Conservation (phyloP, 1,140 invertebrate genomes). For the Megalonaias nervosa region DNA sequence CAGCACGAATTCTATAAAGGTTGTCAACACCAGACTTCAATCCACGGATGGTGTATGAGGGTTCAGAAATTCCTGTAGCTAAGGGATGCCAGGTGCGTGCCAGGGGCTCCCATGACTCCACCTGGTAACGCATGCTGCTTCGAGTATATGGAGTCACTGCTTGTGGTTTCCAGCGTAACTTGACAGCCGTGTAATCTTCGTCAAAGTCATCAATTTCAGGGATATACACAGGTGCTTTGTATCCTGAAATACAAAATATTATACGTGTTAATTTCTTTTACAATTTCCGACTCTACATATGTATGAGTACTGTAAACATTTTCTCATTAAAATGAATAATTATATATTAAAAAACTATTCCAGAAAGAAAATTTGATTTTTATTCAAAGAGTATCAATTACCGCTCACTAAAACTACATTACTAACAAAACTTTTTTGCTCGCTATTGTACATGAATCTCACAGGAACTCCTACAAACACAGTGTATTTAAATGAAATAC, state of each 20-base stretch:
- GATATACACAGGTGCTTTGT: conserved; percentile 50
- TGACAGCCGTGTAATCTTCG: conserved; percentile 45
- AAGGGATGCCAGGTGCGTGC: conserved; percentile 52
- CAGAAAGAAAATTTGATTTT: too few species aligned
- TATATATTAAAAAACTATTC: too few species aligned
- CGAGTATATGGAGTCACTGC: conserved; percentile 33
- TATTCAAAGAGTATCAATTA: too few species aligned
- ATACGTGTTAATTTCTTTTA: not conserved
- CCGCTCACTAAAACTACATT: too few species aligned
- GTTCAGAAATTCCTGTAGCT: conserved; percentile 51
- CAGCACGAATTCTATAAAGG: conserved; percentile 96
- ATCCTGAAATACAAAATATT: conserved; percentile 32
- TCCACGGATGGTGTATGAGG: conserved; percentile 53
- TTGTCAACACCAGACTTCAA: conserved; percentile 79
- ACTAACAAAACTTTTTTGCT: too few species aligned
- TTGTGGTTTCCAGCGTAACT: conserved; percentile 49
- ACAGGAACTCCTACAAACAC: too few species aligned
- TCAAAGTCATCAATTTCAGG: conserved; percentile 60
- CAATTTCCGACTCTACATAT: too few species aligned
- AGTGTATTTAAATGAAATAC: too few species aligned
- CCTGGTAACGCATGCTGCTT: conserved; percentile 37
- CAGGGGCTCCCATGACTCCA: conserved; percentile 55
- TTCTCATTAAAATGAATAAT: too few species aligned
- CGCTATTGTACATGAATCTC: too few species aligned
- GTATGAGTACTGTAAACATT: too few species aligned